phyloP scores from a whole-genome alignment of 2,888 invertebrate species.

The Rutpela maculata region DNA sequence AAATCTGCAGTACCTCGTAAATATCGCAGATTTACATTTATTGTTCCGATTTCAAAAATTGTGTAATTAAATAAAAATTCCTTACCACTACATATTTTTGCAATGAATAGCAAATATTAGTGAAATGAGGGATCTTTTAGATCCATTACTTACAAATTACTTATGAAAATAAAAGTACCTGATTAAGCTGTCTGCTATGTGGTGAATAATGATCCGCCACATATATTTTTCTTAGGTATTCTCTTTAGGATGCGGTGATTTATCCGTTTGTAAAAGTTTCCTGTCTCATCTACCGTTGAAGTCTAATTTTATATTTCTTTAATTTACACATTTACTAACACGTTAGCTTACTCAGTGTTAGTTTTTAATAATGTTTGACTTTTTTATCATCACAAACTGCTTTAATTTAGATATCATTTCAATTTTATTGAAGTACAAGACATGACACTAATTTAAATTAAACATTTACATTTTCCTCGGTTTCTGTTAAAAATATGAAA shows the following conservation, averaged over 20 bases:
- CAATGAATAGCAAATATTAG: neutral
- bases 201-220: slow-evolving; percentile 15
- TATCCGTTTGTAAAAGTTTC: slow-evolving; percentile 32
- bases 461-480: no score
- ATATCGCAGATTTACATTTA: neutral
- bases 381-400: no score
- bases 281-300: slow-evolving; percentile 29
- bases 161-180: neutral
- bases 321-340: neutral
- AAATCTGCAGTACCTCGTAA: neutral
- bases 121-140: neutral
- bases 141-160: neutral
- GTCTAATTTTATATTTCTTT: slow-evolving; percentile 22
- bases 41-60: neutral
- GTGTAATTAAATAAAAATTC: neutral
- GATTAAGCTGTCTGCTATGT: slow-evolving; percentile 2
- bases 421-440: no score
- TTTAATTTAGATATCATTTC: no score
- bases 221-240: slow-evolving; percentile 25
- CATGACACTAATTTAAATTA: no score
- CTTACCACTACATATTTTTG: neutral
- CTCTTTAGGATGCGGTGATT: slow-evolving; percentile 14
- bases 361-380: neutral
- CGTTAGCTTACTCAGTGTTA: neutral
- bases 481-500: no score